A percentile compares a stretch with the other conserved stretches of the same genome.
phyloP scores from a whole-genome alignment of 2,888 invertebrate species.

The Chorisops tibialis region DNA sequence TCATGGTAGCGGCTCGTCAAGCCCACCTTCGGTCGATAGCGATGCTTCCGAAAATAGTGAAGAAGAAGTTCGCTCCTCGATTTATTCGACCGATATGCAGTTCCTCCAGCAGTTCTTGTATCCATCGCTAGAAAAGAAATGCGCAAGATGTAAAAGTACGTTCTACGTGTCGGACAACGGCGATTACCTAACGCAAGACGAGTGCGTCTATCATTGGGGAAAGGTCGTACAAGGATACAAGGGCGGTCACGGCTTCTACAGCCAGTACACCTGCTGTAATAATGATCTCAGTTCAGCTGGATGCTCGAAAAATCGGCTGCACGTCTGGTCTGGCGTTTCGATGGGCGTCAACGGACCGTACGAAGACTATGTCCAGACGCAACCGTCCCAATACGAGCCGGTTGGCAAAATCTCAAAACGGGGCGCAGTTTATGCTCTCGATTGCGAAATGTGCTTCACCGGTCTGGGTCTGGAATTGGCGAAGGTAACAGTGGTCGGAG shows the following conservation, averaged over 20 bases:
- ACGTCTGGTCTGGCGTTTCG: conserved; percentile 74
- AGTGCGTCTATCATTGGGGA: conserved; percentile 89
- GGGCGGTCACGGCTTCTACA: conserved; percentile 36
- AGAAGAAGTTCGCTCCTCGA: conserved; percentile 35
- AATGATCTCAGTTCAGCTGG: conserved; percentile 55
- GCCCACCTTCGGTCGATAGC: conserved; percentile 58
- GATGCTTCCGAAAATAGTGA: conserved; percentile 46
- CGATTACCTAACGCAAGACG: conserved; percentile 68
- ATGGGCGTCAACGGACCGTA: conserved; percentile 72
- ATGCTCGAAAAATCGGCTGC: conserved; percentile 63
- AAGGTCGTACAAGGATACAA: conserved; percentile 59
- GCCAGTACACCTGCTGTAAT: conserved; percentile 64
- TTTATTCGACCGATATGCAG: not conserved
- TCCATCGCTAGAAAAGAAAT: conserved; percentile 56
- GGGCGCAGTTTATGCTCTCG: conserved; percentile 70
- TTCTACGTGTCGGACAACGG: conserved; percentile 70
- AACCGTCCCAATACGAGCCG: conserved; percentile 40
- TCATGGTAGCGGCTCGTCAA: conserved; percentile 56
- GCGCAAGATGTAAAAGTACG: conserved; percentile 68
- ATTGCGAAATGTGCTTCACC: conserved; percentile 98
- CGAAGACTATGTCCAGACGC: conserved; percentile 63
- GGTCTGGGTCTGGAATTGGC: conserved; percentile 80
- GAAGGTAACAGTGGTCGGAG: conserved; percentile 77
- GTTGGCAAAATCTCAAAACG: conserved; percentile 39
- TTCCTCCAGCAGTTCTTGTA: conserved; percentile 6